Evolutionary conservation across 2,113 vertebrate species (phyloP).

Genomic region (Phoxinus phoxinus): DNA sequence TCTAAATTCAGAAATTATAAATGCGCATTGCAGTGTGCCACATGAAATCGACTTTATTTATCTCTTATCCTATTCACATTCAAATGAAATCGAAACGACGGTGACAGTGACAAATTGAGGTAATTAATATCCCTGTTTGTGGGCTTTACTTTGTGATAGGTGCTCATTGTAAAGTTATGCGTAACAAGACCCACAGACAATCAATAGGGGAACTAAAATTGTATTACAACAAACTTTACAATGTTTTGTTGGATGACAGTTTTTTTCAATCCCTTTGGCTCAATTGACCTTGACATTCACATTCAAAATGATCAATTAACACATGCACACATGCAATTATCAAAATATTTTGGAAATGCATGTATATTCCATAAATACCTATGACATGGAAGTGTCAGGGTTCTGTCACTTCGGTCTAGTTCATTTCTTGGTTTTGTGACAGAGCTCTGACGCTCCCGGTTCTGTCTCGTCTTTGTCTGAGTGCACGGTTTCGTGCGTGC

Average conservation of each 20-base stretch:
- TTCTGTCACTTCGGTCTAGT: too few species aligned
- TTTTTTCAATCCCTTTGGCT: too few species aligned
- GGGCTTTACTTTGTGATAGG: constrained; percentile 47
- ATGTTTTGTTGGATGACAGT: not conserved
- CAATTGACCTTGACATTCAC: too few species aligned
- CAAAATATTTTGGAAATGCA: too few species aligned
- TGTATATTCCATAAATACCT: too few species aligned
- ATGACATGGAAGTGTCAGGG: too few species aligned
- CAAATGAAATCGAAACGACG: constrained; percentile 60
- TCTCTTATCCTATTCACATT: constrained; percentile 61
- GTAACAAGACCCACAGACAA: not conserved
- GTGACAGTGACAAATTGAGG: constrained; percentile 62
- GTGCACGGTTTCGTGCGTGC: too few species aligned
- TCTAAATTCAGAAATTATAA: constrained; percentile 61
- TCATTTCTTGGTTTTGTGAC: too few species aligned
- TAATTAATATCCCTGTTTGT: constrained; percentile 66
- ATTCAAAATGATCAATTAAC: too few species aligned
- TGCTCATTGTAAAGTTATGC: constrained; percentile 2
- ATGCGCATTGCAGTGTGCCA: constrained; percentile 57
- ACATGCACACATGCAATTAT: too few species aligned
- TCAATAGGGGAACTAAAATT: constrained; percentile 12
- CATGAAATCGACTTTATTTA: constrained; percentile 65
- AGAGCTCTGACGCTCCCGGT: too few species aligned
- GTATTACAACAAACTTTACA: not conserved
- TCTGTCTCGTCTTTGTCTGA: too few species aligned